Evolutionary conservation across 1,140 invertebrate genomes (phyloP).

Genomic region (Amyelois transitella): DNA sequence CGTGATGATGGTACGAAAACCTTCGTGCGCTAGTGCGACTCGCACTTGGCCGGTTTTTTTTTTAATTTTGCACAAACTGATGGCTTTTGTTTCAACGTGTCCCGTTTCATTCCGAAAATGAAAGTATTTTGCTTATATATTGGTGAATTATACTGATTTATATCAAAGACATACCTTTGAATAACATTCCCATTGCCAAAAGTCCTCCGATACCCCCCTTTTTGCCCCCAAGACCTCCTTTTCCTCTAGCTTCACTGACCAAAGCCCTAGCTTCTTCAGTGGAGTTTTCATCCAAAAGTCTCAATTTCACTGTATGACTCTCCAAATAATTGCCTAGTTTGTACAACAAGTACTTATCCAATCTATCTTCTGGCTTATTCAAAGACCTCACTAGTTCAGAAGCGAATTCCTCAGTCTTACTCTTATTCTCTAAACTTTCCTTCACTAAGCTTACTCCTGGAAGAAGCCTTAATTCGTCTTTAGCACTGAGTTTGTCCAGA

Average conservation of each 20-base stretch:
- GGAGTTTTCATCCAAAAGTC: constrained; percentile 79
- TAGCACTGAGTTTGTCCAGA: constrained; percentile 81
- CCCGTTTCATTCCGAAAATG: too few relatives aligned
- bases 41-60: too few relatives aligned
- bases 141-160: too few relatives aligned
- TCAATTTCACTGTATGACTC: constrained; percentile 82
- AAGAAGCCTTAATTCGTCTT: constrained; percentile 78
- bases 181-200: constrained; percentile 77
- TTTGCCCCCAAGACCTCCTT: constrained; percentile 63
- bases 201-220: constrained; percentile 75
- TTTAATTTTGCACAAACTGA: too few relatives aligned
- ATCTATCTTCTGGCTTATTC: constrained; percentile 82
- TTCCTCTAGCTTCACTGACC: constrained; percentile 58
- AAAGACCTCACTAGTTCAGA: constrained; percentile 82
- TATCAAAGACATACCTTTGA: constrained; percentile 74
- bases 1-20: too few relatives aligned
- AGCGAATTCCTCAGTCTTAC: constrained; percentile 80
- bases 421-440: constrained; percentile 76
- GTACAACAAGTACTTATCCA: constrained; percentile 84
- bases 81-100: too few relatives aligned
- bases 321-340: constrained; percentile 82
- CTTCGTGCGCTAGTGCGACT: too few relatives aligned
- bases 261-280: constrained; percentile 74
- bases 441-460: constrained; percentile 83
- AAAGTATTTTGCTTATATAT: too few relatives aligned